Evolutionary conservation across 1,140 invertebrate species (phyloP).

Genomic region (Venturia canescens): DNA sequence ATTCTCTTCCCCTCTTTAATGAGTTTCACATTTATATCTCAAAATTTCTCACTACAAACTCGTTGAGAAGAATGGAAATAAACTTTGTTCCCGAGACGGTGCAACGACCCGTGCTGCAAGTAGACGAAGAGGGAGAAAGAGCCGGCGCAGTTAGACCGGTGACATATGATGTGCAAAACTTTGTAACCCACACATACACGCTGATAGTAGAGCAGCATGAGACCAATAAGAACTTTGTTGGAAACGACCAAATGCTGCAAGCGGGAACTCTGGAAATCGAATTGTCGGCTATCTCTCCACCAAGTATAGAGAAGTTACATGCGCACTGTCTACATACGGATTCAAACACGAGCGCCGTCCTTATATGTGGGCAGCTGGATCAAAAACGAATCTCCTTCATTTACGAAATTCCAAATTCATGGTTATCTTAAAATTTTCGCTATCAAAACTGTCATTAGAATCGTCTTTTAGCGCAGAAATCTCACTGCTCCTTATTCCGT

Average conservation of each 20-base stretch:
- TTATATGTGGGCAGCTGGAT: too few species aligned
- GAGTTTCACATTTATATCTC: too few species aligned
- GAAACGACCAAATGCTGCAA: constrained; percentile 64
- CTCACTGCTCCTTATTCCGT: neutral
- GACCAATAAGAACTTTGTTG: constrained; percentile 65
- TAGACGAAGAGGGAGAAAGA: neutral
- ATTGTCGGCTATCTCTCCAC: constrained; percentile 28
- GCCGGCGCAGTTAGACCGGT: neutral
- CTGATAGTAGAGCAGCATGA: constrained; percentile 22
- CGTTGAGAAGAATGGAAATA: neutral
- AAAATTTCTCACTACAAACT: neutral
- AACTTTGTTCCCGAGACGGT: neutral
- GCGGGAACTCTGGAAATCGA: constrained; percentile 36
- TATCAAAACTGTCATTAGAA: too few species aligned
- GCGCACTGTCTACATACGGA: constrained; percentile 48
- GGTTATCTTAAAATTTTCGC: too few species aligned
- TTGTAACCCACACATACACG: constrained; percentile 26
- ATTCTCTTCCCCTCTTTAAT: too few species aligned
- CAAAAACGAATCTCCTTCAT: too few species aligned
- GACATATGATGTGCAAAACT: constrained; percentile 38
- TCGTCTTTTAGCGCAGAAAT: neutral
- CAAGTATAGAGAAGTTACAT: constrained; percentile 36
- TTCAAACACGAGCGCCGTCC: neutral
- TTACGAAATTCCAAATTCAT: too few species aligned
- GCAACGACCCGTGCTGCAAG: neutral